phyloP scores from a whole-genome alignment of 2,888 invertebrate genomes.

The Caenorhabditis uteleia region DNA sequence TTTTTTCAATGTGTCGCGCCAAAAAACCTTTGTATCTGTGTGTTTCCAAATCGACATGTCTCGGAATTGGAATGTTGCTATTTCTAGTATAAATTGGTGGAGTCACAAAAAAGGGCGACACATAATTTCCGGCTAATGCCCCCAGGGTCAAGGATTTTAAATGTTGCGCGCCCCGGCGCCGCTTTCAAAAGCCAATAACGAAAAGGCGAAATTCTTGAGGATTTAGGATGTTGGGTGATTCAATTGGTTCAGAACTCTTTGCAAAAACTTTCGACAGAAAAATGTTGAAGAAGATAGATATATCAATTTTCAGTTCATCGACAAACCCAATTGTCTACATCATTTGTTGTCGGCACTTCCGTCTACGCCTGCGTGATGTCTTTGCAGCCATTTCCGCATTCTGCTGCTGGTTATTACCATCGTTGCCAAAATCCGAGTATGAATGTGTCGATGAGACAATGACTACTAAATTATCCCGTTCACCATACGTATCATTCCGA shows the following conservation, averaged over 20 bases:
- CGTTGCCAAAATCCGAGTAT: constrained; percentile 23
- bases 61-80: constrained; percentile 15
- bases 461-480: constrained; percentile 38
- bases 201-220: neutral
- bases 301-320: constrained; percentile 46
- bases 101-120: too few relatives aligned
- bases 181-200: too few relatives aligned
- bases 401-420: constrained; percentile 31
- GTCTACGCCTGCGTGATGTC: constrained; percentile 30
- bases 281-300: too few relatives aligned
- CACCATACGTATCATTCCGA: constrained; percentile 52
- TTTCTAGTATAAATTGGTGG: constrained; percentile 6
- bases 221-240: neutral
- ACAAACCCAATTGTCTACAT: constrained; percentile 61
- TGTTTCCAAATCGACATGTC: neutral
- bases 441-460: constrained; percentile 39
- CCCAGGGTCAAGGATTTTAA: too few relatives aligned
- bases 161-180: too few relatives aligned
- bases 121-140: too few relatives aligned
- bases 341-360: constrained; percentile 59
- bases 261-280: constrained; percentile 13
- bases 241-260: too few relatives aligned
- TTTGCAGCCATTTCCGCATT: constrained; percentile 12
- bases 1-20: neutral
- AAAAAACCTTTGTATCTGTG: neutral